phyloP scores from a whole-genome alignment of 2,113 vertebrate species.

The Amphiprion ocellaris region DNA sequence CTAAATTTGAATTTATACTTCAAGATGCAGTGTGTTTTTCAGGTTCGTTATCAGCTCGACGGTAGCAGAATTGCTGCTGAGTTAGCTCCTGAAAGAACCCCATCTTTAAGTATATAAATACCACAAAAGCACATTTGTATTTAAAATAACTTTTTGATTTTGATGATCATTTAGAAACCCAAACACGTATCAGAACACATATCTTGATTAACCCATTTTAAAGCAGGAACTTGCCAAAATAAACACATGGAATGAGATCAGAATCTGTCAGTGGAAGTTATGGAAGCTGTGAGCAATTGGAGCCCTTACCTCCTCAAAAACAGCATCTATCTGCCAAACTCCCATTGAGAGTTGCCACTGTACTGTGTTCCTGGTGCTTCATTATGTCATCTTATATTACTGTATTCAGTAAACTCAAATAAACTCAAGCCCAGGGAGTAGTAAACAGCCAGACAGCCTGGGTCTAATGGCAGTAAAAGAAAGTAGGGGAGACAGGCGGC shows the following conservation, averaged over 20 bases:
- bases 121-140: background rate
- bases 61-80: background rate
- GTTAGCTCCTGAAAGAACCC: background rate
- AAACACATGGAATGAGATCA: slow-evolving; percentile 38
- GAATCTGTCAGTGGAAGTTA: slow-evolving; percentile 52
- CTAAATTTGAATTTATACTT: background rate
- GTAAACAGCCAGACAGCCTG: slow-evolving; percentile 68
- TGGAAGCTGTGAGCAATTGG: slow-evolving; percentile 45
- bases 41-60: background rate
- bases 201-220: slow-evolving; percentile 10
- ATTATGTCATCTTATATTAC: slow-evolving; percentile 74
- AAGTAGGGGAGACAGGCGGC: slow-evolving; percentile 64
- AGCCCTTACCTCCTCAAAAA: slow-evolving; percentile 45
- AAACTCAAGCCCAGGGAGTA: slow-evolving; percentile 66
- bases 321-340: slow-evolving; percentile 59
- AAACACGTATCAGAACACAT: slow-evolving; percentile 13
- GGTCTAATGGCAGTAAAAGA: slow-evolving; percentile 67
- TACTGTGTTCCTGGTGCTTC: slow-evolving; percentile 48
- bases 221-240: slow-evolving; percentile 13
- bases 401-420: slow-evolving; percentile 66
- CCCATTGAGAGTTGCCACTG: slow-evolving; percentile 51
- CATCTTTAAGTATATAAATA: background rate
- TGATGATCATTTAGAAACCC: background rate
- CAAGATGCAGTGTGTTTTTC: background rate
- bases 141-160: background rate